phyloP scores from a whole-genome alignment of 2,888 invertebrate species.

The Ennomos erosarius region DNA sequence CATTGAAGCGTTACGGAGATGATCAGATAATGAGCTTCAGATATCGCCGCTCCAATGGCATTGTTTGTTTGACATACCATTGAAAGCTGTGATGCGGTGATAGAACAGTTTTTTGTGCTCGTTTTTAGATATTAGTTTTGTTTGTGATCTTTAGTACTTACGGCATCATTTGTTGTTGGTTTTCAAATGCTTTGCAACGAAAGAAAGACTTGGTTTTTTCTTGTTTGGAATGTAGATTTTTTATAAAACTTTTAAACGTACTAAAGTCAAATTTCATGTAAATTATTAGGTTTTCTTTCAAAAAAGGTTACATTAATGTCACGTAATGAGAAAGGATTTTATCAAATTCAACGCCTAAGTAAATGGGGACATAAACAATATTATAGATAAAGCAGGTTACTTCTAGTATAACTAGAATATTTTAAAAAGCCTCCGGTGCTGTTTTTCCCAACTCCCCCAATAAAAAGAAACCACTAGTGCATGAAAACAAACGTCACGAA shows the following conservation, averaged over 20 bases:
- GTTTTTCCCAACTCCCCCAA: not conserved
- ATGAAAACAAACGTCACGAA: slow-evolving; percentile 10
- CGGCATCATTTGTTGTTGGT: slow-evolving; percentile 25
- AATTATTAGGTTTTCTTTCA: too few species aligned
- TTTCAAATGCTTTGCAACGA: slow-evolving; percentile 3
- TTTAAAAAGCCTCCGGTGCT: not conserved
- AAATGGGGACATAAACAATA: too few species aligned
- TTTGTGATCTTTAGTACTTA: slow-evolving; percentile 12
- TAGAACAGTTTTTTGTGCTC: slow-evolving; percentile 18
- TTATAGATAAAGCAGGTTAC: too few species aligned
- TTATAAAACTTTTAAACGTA: too few species aligned
- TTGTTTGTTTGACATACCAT: slow-evolving; percentile 38
- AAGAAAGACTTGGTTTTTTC: too few species aligned
- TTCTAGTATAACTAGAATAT: not conserved
- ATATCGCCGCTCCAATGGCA: slow-evolving; percentile 30
- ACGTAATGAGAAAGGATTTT: too few species aligned
- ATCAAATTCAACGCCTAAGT: too few species aligned
- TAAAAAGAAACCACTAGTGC: slow-evolving; percentile 11
- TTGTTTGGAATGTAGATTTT: too few species aligned
- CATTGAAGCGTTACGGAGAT: slow-evolving; percentile 30
- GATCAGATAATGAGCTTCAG: slow-evolving; percentile 46
- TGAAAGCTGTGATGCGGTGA: slow-evolving; percentile 30
- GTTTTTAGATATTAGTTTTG: slow-evolving; percentile 26
- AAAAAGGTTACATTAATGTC: too few species aligned
- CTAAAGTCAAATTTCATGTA: too few species aligned